These are phyloP conservation scores for Argynnis bischoffii DNA, from an alignment of 2,888 invertebrate genomes.

Conservation along the genomic window DNA sequence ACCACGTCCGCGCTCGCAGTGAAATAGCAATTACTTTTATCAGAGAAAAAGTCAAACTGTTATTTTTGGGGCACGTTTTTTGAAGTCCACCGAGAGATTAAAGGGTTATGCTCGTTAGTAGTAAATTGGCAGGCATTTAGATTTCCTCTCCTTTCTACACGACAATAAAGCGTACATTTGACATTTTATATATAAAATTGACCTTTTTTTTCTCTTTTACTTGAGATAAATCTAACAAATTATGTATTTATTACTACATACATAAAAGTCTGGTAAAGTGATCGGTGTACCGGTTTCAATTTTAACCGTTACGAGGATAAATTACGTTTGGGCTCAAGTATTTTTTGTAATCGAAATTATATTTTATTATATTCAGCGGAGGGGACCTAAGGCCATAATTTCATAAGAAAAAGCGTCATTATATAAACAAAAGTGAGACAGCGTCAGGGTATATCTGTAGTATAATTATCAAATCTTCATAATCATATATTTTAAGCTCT, in stretches of 20 bases:
- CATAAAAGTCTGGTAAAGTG: too few species aligned
- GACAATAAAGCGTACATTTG: constrained; percentile 15
- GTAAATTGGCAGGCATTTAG: constrained; percentile 33
- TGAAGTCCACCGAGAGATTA: constrained; percentile 30
- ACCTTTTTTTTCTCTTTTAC: neutral
- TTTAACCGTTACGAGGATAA: too few species aligned
- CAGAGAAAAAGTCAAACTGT: constrained; percentile 35
- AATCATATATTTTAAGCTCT: neutral
- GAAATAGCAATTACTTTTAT: constrained; percentile 38
- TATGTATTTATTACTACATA: too few species aligned
- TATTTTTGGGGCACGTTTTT: constrained; percentile 34
- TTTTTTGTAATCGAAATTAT: too few species aligned
- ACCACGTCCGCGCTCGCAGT: constrained; percentile 40
- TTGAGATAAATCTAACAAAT: neutral
- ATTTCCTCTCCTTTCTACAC: constrained; percentile 12
- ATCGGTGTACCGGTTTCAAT: too few species aligned
- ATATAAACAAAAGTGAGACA: too few species aligned
- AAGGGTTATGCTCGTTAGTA: constrained; percentile 33
- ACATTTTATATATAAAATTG: constrained; percentile 14
- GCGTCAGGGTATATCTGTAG: too few species aligned
- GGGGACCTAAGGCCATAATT: too few species aligned
- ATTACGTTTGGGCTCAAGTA: too few species aligned
- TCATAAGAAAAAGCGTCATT: too few species aligned
- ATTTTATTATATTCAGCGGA: too few species aligned
- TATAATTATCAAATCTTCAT: too few species aligned